Percentiles rank a stretch among this genome's conserved stretches.
phyloP scores from a whole-genome alignment of 2,113 vertebrate genomes.

The Shinisaurus crocodilurus region DNA sequence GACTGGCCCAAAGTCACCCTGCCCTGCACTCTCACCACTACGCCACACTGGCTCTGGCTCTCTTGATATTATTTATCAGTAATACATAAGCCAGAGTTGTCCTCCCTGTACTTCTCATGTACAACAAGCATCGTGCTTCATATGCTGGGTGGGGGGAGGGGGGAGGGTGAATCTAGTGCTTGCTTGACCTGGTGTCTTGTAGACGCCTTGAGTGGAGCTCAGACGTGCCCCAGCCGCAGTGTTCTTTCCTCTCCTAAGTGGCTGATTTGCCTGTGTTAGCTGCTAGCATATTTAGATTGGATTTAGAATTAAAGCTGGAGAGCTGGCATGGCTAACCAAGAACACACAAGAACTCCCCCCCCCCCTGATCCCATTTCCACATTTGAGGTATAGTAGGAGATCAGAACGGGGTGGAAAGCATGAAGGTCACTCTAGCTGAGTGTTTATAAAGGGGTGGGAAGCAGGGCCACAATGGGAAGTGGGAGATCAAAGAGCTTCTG shows the following conservation, averaged over 20 bases:
- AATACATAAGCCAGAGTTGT: not conserved
- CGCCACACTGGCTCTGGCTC: too few species aligned
- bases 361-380: not conserved
- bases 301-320: constrained; percentile 57
- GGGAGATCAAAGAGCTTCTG: constrained; percentile 58
- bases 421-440: constrained; percentile 56
- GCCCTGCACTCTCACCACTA: too few species aligned
- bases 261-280: not conserved
- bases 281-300: constrained; percentile 54
- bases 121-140: not conserved
- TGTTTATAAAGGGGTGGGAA: constrained; percentile 40
- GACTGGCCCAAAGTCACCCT: too few species aligned
- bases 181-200: not conserved
- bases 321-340: constrained; percentile 36
- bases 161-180: not conserved
- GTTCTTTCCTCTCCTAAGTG: not conserved
- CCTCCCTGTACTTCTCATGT: not conserved
- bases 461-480: constrained; percentile 23
- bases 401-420: constrained; percentile 60
- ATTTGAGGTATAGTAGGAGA: constrained; percentile 69
- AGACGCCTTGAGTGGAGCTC: not conserved
- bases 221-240: too few species aligned
- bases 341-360: constrained; percentile 50
- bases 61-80: not conserved
- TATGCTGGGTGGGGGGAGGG: not conserved